A percentile compares a stretch with the other conserved stretches of the same genome.
These are phyloP conservation scores for Limanda limanda DNA, from an alignment of 2,113 vertebrate genomes.

Conservation along the genomic window DNA sequence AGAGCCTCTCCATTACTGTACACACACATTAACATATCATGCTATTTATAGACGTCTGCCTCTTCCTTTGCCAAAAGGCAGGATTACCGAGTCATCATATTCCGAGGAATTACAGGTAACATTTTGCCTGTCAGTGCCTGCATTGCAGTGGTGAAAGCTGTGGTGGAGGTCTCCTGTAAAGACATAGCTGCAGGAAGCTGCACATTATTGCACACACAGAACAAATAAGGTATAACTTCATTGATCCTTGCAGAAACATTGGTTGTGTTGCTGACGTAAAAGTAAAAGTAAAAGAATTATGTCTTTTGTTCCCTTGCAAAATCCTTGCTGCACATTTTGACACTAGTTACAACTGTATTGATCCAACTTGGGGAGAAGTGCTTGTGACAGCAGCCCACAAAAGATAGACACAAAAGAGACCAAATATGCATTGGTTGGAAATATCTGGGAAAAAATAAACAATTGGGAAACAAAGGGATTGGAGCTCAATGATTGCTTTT, in stretches of 20 bases:
- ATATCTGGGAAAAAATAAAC: background rate
- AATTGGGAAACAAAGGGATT: no score
- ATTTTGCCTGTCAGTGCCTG: background rate
- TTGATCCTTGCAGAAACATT: background rate
- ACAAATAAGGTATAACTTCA: conserved; percentile 4
- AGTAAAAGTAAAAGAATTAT: background rate
- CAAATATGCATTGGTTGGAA: background rate
- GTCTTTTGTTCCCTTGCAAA: background rate
- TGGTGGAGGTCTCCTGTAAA: background rate
- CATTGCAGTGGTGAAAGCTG: conserved; percentile 5
- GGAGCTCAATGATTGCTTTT: no score
- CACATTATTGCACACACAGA: conserved; percentile 5
- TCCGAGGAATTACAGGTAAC: conserved; percentile 14
- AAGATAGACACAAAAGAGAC: background rate
- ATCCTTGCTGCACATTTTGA: conserved; percentile 3
- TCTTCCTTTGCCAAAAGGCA: conserved; percentile 17
- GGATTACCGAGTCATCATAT: conserved; percentile 9
- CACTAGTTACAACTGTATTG: background rate
- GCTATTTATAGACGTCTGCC: conserved; percentile 60
- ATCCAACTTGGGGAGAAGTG: background rate
- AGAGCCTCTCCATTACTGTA: conserved; percentile 22
- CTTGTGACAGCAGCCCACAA: background rate
- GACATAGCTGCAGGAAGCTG: background rate
- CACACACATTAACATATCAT: conserved; percentile 24
- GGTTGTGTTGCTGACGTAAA: background rate